Conservation (phyloP, 2,888 invertebrate genomes). For the Sinopyrophorus schimmeli region DNA sequence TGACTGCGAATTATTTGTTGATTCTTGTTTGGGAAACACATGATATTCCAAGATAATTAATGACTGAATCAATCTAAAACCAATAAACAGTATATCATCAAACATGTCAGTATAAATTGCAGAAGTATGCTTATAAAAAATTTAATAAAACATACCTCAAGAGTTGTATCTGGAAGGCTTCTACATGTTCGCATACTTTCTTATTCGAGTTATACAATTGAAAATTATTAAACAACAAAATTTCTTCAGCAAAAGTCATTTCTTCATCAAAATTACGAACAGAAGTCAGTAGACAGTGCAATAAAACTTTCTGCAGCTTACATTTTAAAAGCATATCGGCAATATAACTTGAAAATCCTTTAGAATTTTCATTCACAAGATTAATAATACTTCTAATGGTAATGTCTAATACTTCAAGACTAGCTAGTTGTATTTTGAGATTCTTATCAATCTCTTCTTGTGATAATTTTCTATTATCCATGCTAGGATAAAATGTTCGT, state of each 20-base stretch:
- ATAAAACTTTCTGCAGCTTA: slow-evolving; percentile 80
- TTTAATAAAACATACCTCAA: slow-evolving; percentile 57
- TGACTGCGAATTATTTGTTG: slow-evolving; percentile 14
- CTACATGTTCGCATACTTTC: slow-evolving; percentile 64
- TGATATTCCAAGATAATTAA: slow-evolving; percentile 77
- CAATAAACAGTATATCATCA: too few relatives aligned
- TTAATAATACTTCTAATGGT: slow-evolving; percentile 73
- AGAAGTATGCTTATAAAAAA: too few relatives aligned
- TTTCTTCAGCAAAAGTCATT: slow-evolving; percentile 73
- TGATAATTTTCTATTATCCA: slow-evolving; percentile 67
- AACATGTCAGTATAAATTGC: too few relatives aligned
- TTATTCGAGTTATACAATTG: slow-evolving; percentile 60
- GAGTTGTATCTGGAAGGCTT: slow-evolving; percentile 70
- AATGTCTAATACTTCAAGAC: slow-evolving; percentile 72
- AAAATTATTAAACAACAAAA: slow-evolving; percentile 73
- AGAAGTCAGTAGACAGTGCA: slow-evolving; percentile 79
- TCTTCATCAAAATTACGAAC: slow-evolving; percentile 65
- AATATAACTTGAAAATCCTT: slow-evolving; percentile 76
- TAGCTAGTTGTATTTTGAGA: slow-evolving; percentile 75
- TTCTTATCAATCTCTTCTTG: slow-evolving; percentile 74
- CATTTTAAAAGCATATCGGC: slow-evolving; percentile 74
- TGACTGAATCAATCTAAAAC: slow-evolving; percentile 64
- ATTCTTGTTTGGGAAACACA: slow-evolving; percentile 53
- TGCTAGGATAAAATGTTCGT: slow-evolving; percentile 75
- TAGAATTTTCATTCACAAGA: slow-evolving; percentile 75